A percentile compares a stretch with the other conserved stretches of the same genome.
These are phyloP conservation scores for Gyrodactylus bullatarudis DNA, from an alignment of 1,140 invertebrate species.

Conservation along the genomic window DNA sequence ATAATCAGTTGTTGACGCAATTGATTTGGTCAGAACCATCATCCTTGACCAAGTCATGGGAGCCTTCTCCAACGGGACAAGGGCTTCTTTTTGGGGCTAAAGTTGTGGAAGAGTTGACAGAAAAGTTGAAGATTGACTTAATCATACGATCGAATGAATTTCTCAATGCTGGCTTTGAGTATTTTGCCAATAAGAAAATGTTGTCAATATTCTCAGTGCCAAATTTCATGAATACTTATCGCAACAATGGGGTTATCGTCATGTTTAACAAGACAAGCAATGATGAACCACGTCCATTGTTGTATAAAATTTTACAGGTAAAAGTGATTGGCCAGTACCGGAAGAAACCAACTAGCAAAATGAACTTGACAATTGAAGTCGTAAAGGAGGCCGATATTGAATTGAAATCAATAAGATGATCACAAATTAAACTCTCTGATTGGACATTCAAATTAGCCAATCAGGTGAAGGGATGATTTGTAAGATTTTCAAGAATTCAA, in stretches of 20 bases:
- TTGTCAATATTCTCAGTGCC: not conserved
- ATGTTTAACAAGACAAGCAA: not conserved
- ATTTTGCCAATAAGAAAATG: not conserved
- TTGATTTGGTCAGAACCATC: not conserved
- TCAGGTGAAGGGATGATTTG: too few species aligned
- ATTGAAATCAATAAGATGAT: too few species aligned
- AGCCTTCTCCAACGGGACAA: not conserved
- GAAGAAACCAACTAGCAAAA: not conserved
- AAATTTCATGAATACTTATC: not conserved
- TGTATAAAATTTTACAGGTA: not conserved
- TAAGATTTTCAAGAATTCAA: too few species aligned
- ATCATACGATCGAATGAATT: not conserved
- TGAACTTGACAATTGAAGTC: not conserved
- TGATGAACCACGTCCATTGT: not conserved
- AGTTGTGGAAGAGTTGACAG: not conserved
- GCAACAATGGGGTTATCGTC: not conserved
- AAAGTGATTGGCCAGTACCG: not conserved
- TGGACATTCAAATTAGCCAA: too few species aligned
- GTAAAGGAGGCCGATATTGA: not conserved
- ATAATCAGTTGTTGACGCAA: not conserved
- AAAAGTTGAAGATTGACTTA: not conserved
- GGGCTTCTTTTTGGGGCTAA: not conserved
- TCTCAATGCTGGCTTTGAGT: not conserved
- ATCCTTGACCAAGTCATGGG: not conserved
- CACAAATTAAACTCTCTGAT: too few species aligned